These are phyloP conservation scores for Podilymbus podiceps DNA, from an alignment of 2,113 vertebrate genomes.

Conservation along the genomic window DNA sequence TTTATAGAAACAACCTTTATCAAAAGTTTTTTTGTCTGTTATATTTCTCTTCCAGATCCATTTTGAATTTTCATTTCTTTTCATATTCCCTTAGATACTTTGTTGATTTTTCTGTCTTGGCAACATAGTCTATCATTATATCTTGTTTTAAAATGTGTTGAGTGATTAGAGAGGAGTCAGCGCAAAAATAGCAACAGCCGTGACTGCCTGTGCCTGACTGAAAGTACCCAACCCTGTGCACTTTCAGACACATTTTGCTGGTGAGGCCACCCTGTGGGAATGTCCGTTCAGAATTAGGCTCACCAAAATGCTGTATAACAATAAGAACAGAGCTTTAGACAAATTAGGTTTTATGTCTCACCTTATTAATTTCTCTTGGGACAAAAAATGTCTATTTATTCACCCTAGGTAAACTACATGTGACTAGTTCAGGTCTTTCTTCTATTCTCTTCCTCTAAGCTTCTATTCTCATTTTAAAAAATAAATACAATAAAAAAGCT, in stretches of 20 bases:
- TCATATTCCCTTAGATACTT: constrained; percentile 59
- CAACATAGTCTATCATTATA: constrained; percentile 60
- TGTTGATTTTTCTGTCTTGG: constrained; percentile 67
- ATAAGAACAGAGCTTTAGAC: background rate
- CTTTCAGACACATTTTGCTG: background rate
- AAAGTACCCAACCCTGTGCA: background rate
- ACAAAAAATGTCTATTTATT: background rate
- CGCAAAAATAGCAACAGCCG: constrained; percentile 43
- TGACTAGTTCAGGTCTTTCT: background rate
- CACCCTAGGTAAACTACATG: background rate
- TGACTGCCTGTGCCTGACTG: constrained; percentile 5
- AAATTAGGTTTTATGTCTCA: background rate
- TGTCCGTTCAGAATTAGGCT: background rate
- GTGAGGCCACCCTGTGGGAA: background rate
- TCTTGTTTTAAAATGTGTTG: constrained; percentile 70
- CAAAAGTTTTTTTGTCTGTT: constrained; percentile 49
- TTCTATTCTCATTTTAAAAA: background rate
- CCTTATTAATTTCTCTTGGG: background rate
- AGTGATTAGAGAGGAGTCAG: constrained; percentile 68
- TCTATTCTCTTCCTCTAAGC: background rate
- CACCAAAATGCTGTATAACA: background rate
- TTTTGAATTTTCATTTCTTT: constrained; percentile 62
- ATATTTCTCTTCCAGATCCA: constrained; percentile 49
- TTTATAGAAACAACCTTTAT: constrained; percentile 51
- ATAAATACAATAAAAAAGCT: background rate